Percentiles rank a stretch among this genome's conserved stretches.
Conservation (phyloP, 2,113 vertebrate species). For the Neopipo cinnamomea region DNA sequence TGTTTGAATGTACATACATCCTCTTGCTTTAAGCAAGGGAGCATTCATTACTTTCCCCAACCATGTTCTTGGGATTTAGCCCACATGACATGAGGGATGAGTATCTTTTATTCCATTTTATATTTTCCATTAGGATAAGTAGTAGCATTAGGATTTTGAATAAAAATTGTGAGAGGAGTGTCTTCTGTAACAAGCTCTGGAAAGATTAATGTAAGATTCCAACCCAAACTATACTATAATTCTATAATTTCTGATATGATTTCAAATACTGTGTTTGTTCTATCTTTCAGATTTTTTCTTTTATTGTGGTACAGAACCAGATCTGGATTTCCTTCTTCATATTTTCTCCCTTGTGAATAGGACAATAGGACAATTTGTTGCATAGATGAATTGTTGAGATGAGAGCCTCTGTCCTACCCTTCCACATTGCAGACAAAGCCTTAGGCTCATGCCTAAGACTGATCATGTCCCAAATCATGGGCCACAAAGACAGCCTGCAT, state of each 20-base stretch:
- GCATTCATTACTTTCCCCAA: neutral
- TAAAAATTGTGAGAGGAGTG: neutral
- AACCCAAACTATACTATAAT: neutral
- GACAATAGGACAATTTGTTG: neutral
- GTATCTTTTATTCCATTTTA: neutral
- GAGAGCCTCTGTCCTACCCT: neutral
- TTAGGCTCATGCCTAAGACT: neutral
- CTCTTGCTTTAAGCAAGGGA: neutral
- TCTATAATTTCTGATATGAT: neutral
- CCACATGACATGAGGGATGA: neutral
- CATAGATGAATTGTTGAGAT: neutral
- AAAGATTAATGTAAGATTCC: neutral
- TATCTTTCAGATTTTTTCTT: neutral
- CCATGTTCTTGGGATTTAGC: neutral
- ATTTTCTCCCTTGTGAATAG: neutral
- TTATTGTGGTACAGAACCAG: neutral
- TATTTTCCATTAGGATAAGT: neutral
- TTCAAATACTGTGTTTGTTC: neutral
- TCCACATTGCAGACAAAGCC: neutral
- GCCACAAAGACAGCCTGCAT: neutral
- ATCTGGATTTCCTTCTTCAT: neutral
- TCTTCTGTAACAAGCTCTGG: neutral
- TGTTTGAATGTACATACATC: neutral
- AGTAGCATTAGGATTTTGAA: neutral
- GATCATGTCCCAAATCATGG: neutral